Percentiles rank a stretch among this genome's conserved stretches.
phyloP scores from a whole-genome alignment of 2,888 invertebrate genomes.

The Portevinia maculata region DNA sequence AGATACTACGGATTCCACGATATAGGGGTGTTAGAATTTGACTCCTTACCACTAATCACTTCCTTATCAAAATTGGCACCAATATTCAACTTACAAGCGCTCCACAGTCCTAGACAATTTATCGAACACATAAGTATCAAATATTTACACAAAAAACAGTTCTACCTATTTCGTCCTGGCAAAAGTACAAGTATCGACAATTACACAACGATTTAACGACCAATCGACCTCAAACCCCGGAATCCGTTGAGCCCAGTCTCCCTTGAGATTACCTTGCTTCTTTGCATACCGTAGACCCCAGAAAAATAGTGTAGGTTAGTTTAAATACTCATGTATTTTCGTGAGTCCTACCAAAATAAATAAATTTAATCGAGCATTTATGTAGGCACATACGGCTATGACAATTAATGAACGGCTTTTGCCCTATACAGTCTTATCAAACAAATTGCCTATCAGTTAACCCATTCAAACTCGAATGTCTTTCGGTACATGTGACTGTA shows the following conservation, averaged over 20 bases:
- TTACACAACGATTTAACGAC: constrained; percentile 62
- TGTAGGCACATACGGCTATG: neutral
- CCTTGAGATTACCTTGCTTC: constrained; percentile 19
- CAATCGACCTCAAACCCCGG: constrained; percentile 48
- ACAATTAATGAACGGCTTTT: constrained; percentile 63
- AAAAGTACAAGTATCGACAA: constrained; percentile 56
- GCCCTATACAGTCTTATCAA: constrained; percentile 42
- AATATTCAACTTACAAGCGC: constrained; percentile 13
- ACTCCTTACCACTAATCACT: neutral
- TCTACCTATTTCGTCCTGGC: constrained; percentile 27
- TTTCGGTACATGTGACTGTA: neutral
- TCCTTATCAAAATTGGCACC: constrained; percentile 45
- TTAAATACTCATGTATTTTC: constrained; percentile 12
- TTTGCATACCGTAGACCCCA: neutral
- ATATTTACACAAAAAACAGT: constrained; percentile 10
- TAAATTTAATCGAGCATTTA: constrained; percentile 54
- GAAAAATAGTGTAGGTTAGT: neutral
- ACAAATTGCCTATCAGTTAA: constrained; percentile 14
- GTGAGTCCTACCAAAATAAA: constrained; percentile 49
- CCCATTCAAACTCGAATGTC: constrained; percentile 13
- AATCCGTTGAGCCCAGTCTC: constrained; percentile 15
- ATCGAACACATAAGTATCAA: neutral
- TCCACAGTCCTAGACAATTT: constrained; percentile 1
- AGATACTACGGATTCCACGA: too few species aligned
- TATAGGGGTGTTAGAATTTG: too few species aligned